Evolutionary conservation across 64 coral and sea anemone genomes (phyloP).

Genomic region (Trachythela sp.): DNA sequence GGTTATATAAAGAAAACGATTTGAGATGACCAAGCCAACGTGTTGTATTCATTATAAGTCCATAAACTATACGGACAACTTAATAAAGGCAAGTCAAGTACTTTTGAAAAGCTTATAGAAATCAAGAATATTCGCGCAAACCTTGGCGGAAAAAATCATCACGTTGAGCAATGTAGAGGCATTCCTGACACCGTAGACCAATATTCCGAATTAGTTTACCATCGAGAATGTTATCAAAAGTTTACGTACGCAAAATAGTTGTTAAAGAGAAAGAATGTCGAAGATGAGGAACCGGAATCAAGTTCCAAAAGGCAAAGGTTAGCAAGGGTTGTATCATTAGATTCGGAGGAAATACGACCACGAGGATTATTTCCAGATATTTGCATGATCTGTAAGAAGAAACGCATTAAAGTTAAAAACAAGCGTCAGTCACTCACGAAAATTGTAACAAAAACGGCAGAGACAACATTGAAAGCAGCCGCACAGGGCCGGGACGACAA

Average conservation of each 20-base stretch:
- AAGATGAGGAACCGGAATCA: background rate
- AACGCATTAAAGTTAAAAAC: background rate
- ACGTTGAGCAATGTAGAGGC: background rate
- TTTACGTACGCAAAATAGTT: background rate
- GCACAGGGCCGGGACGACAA: background rate
- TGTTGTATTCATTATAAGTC: too few relatives aligned
- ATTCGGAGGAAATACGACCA: background rate
- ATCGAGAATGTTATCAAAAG: background rate
- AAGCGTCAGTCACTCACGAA: background rate
- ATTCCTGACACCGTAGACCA: background rate
- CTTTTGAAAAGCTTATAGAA: background rate
- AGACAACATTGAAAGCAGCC: background rate
- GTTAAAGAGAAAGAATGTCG: background rate
- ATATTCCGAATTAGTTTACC: background rate
- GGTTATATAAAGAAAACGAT: too few relatives aligned
- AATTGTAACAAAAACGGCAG: slow-evolving; percentile 1
- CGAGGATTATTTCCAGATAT: background rate
- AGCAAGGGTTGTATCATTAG: background rate
- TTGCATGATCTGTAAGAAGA: too few relatives aligned
- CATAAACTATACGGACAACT: background rate
- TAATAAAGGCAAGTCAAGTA: background rate
- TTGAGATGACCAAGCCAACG: too few relatives aligned
- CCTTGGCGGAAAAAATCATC: background rate
- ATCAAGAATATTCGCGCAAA: background rate
- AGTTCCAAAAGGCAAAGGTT: background rate